Evolutionary conservation across 2,797 vertebrate species (phyloP), one percentile per base, ranked within the genome.

Genomic region (Sebastes hubbsi): DNA sequence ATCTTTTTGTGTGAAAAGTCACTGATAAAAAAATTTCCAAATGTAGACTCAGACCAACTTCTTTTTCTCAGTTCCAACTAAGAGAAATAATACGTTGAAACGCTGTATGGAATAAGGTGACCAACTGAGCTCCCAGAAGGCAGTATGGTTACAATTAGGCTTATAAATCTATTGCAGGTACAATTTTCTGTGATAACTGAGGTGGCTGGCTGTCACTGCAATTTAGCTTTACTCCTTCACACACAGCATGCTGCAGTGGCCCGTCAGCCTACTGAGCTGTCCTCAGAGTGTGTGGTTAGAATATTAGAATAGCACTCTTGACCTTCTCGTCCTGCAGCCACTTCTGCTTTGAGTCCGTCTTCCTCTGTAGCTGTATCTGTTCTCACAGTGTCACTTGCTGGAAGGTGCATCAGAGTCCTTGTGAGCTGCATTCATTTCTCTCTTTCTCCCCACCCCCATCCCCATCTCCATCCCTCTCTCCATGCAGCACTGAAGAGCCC

Each of bases 401-500:
- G 72, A 73, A 70, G 32, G 32, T 78, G 72, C 81, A 63, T 80
- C 78, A 22, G 24, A 32, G 54, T 71, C 38, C 12, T 25, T 34
- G 3, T 64, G 61, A 72, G 56, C 52, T 4, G 54, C 42, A 7
- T 77, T 83, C 63, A 75, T 59, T 24, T 58, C n/a, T 75, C 5
- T 74, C 56, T 60, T 13, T 72, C 10, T 58, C 24, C 4, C 49
- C 2, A 4, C 12, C 24, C 25, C 8, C 0, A 13, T 4, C 5
- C 27, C 13, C 11, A 11, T 13, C 34, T 66, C 22, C 71, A 5
- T 81, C 18, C 64, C 18, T 74, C 70, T 88, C 68, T 81, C 42
- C 56, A 4, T 65, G 67, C 95, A 99, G 98, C 98, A 92, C 94
- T 99, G 95, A 99, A 99, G 95, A 99, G 98, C 94, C 97, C 98